Evolutionary conservation across 1,140 invertebrate genomes (phyloP).

Genomic region (Eupeodes corollae): DNA sequence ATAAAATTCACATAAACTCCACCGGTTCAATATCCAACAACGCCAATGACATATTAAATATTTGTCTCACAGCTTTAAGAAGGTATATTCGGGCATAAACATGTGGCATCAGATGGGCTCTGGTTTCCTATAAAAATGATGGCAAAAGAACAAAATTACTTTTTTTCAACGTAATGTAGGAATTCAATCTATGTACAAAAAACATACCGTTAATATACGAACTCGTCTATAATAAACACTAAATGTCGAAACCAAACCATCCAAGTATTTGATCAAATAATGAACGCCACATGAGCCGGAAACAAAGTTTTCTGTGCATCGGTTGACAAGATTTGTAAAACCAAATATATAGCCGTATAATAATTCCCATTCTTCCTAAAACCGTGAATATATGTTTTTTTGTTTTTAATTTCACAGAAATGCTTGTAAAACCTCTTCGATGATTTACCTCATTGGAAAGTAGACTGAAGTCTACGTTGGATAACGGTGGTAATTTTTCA

Average conservation of each 20-base stretch:
- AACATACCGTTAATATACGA: constrained; percentile 51
- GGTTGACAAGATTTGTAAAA: constrained; percentile 47
- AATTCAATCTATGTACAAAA: constrained; percentile 5
- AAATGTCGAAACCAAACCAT: constrained; percentile 47
- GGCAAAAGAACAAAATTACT: constrained; percentile 8
- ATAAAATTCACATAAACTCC: constrained; percentile 24
- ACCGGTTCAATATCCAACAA: constrained; percentile 53
- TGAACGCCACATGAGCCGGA: constrained; percentile 45
- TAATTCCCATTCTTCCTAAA: constrained; percentile 59
- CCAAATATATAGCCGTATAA: constrained; percentile 52
- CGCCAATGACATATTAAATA: constrained; percentile 47
- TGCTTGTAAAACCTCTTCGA: neutral
- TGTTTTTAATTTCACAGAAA: neutral
- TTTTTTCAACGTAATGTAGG: no score
- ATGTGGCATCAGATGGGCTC: constrained; percentile 48
- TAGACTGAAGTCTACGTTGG: constrained; percentile 46
- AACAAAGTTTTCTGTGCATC: constrained; percentile 38
- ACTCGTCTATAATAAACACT: constrained; percentile 60
- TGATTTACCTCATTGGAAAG: constrained; percentile 48
- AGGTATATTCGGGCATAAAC: constrained; percentile 56
- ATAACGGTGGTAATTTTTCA: constrained; percentile 42
- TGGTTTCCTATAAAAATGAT: constrained; percentile 46
- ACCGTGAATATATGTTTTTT: neutral
- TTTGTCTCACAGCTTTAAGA: constrained; percentile 47
- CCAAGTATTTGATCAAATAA: constrained; percentile 50